These are phyloP conservation scores for Polyommatus iphigenia DNA, from an alignment of 2,888 invertebrate genomes.

Conservation along the genomic window DNA sequence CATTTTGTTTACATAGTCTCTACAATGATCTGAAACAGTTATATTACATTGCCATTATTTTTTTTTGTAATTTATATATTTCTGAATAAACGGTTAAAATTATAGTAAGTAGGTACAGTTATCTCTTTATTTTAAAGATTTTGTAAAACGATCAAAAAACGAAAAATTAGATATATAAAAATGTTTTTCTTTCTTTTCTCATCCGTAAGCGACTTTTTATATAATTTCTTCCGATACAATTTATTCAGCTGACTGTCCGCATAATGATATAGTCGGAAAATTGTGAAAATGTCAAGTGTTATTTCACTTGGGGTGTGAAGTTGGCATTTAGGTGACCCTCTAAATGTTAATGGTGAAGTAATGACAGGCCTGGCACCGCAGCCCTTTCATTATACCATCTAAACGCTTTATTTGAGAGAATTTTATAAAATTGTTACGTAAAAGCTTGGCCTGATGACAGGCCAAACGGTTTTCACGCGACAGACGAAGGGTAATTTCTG, in stretches of 20 bases:
- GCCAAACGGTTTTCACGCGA: not conserved
- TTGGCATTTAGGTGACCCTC: slow-evolving; percentile 23
- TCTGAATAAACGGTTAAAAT: too few species aligned
- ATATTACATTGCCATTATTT: too few species aligned
- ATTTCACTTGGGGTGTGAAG: slow-evolving; percentile 23
- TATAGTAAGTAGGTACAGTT: too few species aligned
- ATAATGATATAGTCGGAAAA: not conserved
- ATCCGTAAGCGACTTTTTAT: too few species aligned
- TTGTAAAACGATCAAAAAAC: too few species aligned
- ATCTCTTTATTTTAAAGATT: too few species aligned
- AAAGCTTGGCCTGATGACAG: slow-evolving; percentile 3
- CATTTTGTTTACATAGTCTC: not conserved
- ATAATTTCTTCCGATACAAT: not conserved
- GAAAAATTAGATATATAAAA: too few species aligned
- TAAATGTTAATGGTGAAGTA: slow-evolving; percentile 25
- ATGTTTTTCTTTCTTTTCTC: too few species aligned
- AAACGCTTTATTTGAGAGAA: slow-evolving; percentile 8
- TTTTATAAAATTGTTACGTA: slow-evolving; percentile 8
- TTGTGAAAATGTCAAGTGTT: slow-evolving; percentile 26
- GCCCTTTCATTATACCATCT: slow-evolving; percentile 28
- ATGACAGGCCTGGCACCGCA: slow-evolving; percentile 29
- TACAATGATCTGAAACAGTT: not conserved
- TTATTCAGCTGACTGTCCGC: not conserved
- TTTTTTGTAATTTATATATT: too few species aligned
- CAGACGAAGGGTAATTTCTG: not conserved